Percentiles rank a stretch among this genome's conserved stretches.
Evolutionary conservation across 2,797 vertebrate species (phyloP).

Genomic region (Thalassophryne amazonica): DNA sequence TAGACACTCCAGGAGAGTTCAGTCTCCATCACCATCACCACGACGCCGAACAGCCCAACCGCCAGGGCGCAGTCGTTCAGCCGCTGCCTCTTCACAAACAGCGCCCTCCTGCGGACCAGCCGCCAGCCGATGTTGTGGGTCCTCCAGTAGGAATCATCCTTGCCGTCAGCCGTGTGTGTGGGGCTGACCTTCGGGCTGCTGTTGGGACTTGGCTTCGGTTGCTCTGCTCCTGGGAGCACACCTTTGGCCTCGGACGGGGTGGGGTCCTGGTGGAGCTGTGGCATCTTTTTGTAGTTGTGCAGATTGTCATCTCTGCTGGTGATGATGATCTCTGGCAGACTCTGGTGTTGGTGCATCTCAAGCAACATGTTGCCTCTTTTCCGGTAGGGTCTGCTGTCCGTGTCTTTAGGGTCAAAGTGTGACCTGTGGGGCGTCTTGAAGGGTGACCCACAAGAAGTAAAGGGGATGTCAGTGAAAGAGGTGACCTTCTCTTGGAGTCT

Average conservation of each 20-base stretch:
- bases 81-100: constrained; percentile 87
- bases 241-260: constrained; percentile 7
- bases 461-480: constrained; percentile 84
- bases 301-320: constrained; percentile 61
- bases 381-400: constrained; percentile 55
- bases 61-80: constrained; percentile 90
- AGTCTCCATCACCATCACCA: constrained; percentile 93
- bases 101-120: constrained; percentile 82
- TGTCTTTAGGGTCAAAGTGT: constrained; percentile 73
- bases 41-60: constrained; percentile 88
- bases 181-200: constrained; percentile 24
- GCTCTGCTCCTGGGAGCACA: constrained; percentile 38
- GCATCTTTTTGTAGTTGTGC: not conserved
- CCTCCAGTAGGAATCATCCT: constrained; percentile 74
- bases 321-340: constrained; percentile 71
- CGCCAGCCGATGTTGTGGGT: constrained; percentile 88
- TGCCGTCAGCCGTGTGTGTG: constrained; percentile 19
- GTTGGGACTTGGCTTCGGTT: constrained; percentile 5
- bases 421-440: constrained; percentile 79
- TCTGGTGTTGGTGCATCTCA: constrained; percentile 57
- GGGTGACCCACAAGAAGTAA: constrained; percentile 83
- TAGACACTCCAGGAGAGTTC: constrained; percentile 95
- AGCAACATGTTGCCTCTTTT: constrained; percentile 34
- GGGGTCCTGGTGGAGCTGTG: constrained; percentile 1
- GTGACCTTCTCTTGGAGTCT: constrained; percentile 82